Evolutionary conservation across 2,113 vertebrate genomes (phyloP).

Genomic region (Philantomba maxwellii): DNA sequence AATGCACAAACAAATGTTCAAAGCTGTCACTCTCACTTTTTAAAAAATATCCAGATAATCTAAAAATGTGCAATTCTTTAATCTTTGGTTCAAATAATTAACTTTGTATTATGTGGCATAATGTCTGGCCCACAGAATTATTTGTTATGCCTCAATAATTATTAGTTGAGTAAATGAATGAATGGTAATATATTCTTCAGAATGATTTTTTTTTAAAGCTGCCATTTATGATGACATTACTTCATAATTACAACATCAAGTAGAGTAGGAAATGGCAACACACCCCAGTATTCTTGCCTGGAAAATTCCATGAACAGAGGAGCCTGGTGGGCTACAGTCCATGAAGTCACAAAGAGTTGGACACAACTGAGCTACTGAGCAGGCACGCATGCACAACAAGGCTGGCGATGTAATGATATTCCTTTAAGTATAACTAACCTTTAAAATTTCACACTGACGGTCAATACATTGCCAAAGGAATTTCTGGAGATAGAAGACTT

Average conservation of each 20-base stretch:
- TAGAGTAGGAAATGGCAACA: not conserved
- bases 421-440: not conserved
- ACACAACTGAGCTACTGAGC: not conserved
- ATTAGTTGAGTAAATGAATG: not conserved
- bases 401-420: not conserved
- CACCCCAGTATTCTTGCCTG: not conserved
- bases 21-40: constrained; percentile 2
- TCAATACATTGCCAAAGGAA: not conserved
- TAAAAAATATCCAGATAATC: not conserved
- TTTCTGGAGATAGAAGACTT: not conserved
- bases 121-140: not conserved
- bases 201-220: constrained; percentile 17
- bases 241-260: constrained; percentile 5
- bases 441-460: constrained; percentile 6
- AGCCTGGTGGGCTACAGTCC: not conserved
- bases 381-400: not conserved
- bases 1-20: constrained; percentile 59
- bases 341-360: not conserved
- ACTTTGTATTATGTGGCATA: not conserved
- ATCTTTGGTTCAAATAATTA: constrained; percentile 24
- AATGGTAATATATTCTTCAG: not conserved
- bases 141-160: not conserved
- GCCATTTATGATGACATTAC: not conserved
- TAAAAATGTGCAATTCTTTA: constrained; percentile 16
- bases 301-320: not conserved